phyloP scores from a whole-genome alignment of 2,888 invertebrate genomes.

The Chrysotoxum bicinctum region DNA sequence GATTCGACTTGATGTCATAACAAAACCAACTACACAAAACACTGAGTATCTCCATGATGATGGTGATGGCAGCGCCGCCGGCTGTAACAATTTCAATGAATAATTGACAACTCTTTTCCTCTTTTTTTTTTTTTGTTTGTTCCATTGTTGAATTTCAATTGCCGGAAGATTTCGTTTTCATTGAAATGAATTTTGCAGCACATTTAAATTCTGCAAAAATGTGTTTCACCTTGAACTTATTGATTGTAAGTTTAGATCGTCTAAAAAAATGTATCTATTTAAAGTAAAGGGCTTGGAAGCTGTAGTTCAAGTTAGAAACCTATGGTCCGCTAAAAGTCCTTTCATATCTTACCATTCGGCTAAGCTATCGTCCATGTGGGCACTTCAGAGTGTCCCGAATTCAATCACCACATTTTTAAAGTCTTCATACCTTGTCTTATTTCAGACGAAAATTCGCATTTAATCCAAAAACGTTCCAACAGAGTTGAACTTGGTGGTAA shows the following conservation, averaged over 20 bases:
- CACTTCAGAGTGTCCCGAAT: too few relatives aligned
- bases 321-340: too few relatives aligned
- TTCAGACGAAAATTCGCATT: too few relatives aligned
- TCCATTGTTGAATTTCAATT: constrained; percentile 2
- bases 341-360: too few relatives aligned
- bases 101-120: neutral
- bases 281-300: too few relatives aligned
- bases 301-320: too few relatives aligned
- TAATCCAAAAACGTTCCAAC: too few relatives aligned
- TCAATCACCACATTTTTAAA: too few relatives aligned
- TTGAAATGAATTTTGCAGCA: constrained; percentile 3
- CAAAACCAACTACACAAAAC: constrained; percentile 40
- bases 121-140: neutral
- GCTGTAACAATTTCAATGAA: constrained; percentile 3
- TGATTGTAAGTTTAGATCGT: neutral
- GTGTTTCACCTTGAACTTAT: neutral
- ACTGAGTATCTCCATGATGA: constrained; percentile 13
- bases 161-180: constrained; percentile 44
- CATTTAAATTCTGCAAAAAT: constrained; percentile 1
- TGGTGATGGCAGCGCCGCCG: neutral
- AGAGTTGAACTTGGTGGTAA: too few relatives aligned
- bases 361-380: too few relatives aligned
- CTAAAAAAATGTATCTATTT: neutral
- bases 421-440: too few relatives aligned
- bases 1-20: constrained; percentile 60